phyloP scores from a whole-genome alignment of 2,797 vertebrate species.

The Menidia menidia region DNA sequence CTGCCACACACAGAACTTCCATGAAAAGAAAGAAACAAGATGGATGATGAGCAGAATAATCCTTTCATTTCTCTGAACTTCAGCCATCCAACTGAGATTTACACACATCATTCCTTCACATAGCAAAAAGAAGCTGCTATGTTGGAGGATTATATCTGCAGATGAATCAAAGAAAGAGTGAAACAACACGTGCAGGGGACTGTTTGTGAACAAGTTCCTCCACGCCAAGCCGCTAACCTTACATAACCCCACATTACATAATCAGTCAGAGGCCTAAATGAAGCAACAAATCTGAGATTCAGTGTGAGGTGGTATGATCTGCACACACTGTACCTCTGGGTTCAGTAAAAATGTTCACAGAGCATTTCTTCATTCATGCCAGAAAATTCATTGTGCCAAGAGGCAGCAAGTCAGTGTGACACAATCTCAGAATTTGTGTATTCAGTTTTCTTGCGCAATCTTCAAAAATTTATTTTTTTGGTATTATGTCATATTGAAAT shows the following conservation, averaged over 20 bases:
- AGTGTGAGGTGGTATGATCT: neutral
- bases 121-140: neutral
- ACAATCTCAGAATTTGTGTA: neutral
- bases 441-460: too few species aligned
- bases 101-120: neutral
- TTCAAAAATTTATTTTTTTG: too few species aligned
- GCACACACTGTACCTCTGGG: slow-evolving; percentile 7
- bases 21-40: neutral
- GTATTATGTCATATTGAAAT: too few species aligned
- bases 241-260: slow-evolving; percentile 61
- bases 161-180: neutral
- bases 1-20: neutral
- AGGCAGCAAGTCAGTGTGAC: neutral
- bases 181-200: neutral
- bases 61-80: neutral
- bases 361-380: neutral
- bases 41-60: neutral
- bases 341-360: neutral
- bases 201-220: slow-evolving; percentile 27
- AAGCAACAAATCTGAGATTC: slow-evolving; percentile 22
- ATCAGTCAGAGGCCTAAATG: slow-evolving; percentile 33
- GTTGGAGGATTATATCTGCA: neutral
- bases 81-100: neutral
- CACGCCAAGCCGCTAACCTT: slow-evolving; percentile 26
- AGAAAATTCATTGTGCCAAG: neutral